phyloP scores from a whole-genome alignment of 2,888 invertebrate species.

The Drosophila affinis region DNA sequence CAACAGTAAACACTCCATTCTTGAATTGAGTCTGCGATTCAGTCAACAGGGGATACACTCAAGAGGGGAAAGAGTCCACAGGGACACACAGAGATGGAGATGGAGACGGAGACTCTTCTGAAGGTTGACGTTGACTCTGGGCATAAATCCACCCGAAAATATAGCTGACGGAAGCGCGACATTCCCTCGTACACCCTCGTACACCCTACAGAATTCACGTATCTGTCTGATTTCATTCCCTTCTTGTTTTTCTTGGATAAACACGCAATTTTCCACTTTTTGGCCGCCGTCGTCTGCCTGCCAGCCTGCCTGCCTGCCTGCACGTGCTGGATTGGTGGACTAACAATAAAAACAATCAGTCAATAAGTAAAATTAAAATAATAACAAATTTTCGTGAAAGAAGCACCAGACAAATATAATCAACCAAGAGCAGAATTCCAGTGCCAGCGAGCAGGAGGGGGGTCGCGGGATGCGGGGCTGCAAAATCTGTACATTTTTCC shows the following conservation, averaged over 20 bases:
- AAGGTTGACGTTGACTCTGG: slow-evolving; percentile 17
- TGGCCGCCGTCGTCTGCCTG: slow-evolving; percentile 10
- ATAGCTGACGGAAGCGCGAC: slow-evolving; percentile 4
- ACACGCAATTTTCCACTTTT: slow-evolving; percentile 70
- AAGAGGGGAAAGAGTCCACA: not conserved
- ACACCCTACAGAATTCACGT: not conserved
- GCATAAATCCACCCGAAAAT: not conserved
- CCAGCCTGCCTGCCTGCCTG: slow-evolving; percentile 14
- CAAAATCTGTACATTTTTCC: slow-evolving; percentile 68
- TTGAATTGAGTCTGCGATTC: slow-evolving; percentile 45
- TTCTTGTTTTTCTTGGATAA: slow-evolving; percentile 59
- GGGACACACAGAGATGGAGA: not conserved
- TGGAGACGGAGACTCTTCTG: not conserved
- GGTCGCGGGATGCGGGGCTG: slow-evolving; percentile 19
- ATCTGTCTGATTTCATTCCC: slow-evolving; percentile 26
- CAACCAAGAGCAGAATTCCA: slow-evolving; percentile 14
- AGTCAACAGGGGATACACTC: slow-evolving; percentile 31
- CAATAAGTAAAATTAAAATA: slow-evolving; percentile 75
- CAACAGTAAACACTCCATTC: slow-evolving; percentile 66
- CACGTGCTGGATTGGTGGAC: slow-evolving; percentile 60
- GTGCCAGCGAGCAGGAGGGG: slow-evolving; percentile 3
- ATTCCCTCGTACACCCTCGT: slow-evolving; percentile 13
- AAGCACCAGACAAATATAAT: slow-evolving; percentile 46
- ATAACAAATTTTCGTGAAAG: slow-evolving; percentile 60
- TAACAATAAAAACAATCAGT: slow-evolving; percentile 51